phyloP scores from a whole-genome alignment of 2,797 vertebrate genomes.

The Atherinosoma microstoma region DNA sequence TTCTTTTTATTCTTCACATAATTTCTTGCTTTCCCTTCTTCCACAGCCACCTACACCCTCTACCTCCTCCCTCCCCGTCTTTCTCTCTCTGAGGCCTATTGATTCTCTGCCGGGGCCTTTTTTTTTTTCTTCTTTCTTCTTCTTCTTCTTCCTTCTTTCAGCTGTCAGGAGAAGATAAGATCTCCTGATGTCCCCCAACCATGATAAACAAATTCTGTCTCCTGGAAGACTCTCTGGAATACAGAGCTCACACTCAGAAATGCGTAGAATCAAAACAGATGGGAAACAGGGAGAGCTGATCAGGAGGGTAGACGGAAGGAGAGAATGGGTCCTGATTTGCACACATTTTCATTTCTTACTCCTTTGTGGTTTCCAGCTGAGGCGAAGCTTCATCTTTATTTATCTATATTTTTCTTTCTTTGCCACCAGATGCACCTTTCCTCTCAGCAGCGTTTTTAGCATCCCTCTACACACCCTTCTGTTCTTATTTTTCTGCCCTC shows the following conservation, averaged over 20 bases:
- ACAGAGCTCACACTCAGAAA: conserved; percentile 24
- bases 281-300: conserved; percentile 29
- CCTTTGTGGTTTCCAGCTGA: conserved; percentile 25
- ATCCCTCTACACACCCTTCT: not conserved
- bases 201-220: conserved; percentile 56
- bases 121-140: not conserved
- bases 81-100: conserved; percentile 49
- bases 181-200: conserved; percentile 47
- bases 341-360: conserved; percentile 51
- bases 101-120: conserved; percentile 43
- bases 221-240: conserved; percentile 30
- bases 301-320: conserved; percentile 17
- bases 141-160: conserved; percentile 12
- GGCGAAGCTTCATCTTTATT: conserved; percentile 22
- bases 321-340: conserved; percentile 31
- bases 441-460: not conserved
- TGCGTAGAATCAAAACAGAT: conserved; percentile 52
- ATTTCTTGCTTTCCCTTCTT: conserved; percentile 17
- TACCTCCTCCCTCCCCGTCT: conserved; percentile 26
- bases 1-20: conserved; percentile 22
- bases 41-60: conserved; percentile 12
- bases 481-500: not conserved
- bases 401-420: conserved; percentile 9
- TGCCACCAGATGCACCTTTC: not conserved
- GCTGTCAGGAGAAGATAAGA: conserved; percentile 58